Evolutionary conservation across 2,888 invertebrate species (phyloP).

Genomic region (Junonia oenone): DNA sequence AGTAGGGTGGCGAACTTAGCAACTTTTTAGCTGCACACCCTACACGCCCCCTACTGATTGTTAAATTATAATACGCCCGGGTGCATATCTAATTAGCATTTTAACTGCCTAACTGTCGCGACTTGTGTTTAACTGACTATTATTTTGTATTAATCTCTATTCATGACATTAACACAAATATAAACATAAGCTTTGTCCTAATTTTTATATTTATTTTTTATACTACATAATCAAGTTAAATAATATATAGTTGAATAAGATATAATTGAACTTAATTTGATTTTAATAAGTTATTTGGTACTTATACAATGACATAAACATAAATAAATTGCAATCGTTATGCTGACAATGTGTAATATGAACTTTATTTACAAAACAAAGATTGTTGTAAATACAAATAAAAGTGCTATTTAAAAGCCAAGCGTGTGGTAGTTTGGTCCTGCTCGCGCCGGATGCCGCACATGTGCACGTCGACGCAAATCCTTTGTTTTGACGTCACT

Average conservation of each 20-base stretch:
- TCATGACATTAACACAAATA: no score
- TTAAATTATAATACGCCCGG: constrained; percentile 1
- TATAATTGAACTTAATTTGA: no score
- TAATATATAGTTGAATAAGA: no score
- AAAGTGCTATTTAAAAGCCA: constrained; percentile 30
- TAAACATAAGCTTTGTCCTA: no score
- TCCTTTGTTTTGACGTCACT: constrained; percentile 33
- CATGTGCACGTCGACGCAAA: constrained; percentile 32
- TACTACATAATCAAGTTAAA: no score
- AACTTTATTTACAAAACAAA: no score
- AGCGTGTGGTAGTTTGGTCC: constrained; percentile 35
- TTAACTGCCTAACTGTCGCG: constrained; percentile 11
- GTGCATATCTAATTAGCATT: constrained; percentile 25
- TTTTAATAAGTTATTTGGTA: no score
- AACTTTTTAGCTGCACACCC: constrained; percentile 23
- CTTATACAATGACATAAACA: no score
- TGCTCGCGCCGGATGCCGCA: constrained; percentile 27
- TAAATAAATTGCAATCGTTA: no score
- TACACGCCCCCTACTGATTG: constrained; percentile 10
- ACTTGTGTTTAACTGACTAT: neutral
- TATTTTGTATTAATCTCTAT: neutral
- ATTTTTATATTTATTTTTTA: no score
- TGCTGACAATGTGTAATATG: no score
- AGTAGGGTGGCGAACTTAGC: constrained; percentile 16
- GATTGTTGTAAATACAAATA: constrained; percentile 2